A percentile compares a stretch with the other conserved stretches of the same genome.
phyloP scores from a whole-genome alignment of 2,888 invertebrate genomes.

The Gymnocheta viridis region DNA sequence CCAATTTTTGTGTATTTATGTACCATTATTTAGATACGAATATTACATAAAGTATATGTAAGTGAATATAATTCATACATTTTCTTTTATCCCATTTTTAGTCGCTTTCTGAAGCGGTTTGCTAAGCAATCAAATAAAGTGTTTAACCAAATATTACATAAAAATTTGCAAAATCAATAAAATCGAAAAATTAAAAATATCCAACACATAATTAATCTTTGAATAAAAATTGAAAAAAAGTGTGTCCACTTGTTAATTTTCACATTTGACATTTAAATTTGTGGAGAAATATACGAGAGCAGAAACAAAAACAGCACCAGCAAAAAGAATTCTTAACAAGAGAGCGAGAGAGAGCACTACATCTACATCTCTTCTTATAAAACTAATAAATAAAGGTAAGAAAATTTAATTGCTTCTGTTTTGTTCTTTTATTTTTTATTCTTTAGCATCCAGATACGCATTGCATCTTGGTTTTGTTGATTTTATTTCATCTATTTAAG shows the following conservation, averaged over 20 bases:
- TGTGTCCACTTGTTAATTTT: slow-evolving; percentile 48
- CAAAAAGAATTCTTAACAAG: neutral
- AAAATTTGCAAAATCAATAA: slow-evolving; percentile 6
- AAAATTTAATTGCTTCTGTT: no score
- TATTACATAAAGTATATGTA: slow-evolving; percentile 36
- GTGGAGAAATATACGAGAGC: slow-evolving; percentile 30
- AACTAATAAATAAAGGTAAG: no score
- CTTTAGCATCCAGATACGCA: no score
- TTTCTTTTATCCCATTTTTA: slow-evolving; percentile 10
- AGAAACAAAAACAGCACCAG: neutral
- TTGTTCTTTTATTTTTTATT: no score
- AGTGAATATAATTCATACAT: neutral
- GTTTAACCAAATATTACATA: slow-evolving; percentile 11
- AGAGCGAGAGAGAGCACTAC: neutral
- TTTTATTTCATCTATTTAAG: no score
- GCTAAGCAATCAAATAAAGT: neutral
- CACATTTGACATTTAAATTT: slow-evolving; percentile 64
- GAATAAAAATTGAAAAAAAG: slow-evolving; percentile 40
- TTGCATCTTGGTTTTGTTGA: no score
- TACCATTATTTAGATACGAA: no score
- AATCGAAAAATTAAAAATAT: neutral
- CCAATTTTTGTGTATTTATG: no score
- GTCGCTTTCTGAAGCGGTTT: neutral
- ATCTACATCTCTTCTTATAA: slow-evolving; percentile 9
- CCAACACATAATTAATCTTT: slow-evolving; percentile 6